These are phyloP conservation scores for Chymomyza costata DNA, from an alignment of 1,140 invertebrate genomes.

Conservation along the genomic window DNA sequence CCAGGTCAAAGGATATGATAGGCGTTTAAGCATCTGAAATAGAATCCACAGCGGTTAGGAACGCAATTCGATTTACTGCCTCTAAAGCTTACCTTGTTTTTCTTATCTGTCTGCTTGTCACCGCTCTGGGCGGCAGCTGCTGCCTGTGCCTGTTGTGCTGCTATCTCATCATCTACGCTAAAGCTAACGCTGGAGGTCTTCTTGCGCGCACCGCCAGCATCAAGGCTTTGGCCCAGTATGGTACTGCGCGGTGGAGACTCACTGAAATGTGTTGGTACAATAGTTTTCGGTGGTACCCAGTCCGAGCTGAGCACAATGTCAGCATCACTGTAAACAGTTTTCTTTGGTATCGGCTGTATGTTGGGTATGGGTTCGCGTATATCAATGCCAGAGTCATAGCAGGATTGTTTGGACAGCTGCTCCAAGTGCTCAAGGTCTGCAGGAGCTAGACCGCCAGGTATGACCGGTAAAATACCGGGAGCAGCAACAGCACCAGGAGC, in stretches of 20 bases:
- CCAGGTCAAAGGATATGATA: conserved; percentile 94
- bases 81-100: conserved; percentile 79
- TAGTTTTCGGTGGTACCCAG: conserved; percentile 88
- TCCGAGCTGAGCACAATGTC: conserved; percentile 89
- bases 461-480: conserved; percentile 23
- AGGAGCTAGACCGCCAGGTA: conserved; percentile 14
- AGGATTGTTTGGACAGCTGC: conserved; percentile 81
- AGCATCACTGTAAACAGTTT: conserved; percentile 85
- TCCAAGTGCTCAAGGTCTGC: conserved; percentile 68
- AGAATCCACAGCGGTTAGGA: neutral
- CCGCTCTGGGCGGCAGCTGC: conserved; percentile 77
- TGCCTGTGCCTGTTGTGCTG: conserved; percentile 64
- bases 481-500: neutral
- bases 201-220: conserved; percentile 77
- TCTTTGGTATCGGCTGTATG: conserved; percentile 76
- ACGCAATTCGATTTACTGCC: neutral
- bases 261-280: conserved; percentile 80
- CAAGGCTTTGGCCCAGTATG: conserved; percentile 55
- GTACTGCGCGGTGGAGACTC: conserved; percentile 75
- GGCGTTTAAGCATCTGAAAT: conserved; percentile 88
- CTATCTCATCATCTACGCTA: conserved; percentile 79
- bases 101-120: conserved; percentile 76
- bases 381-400: conserved; percentile 92
- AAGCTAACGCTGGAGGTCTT: conserved; percentile 86
- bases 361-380: conserved; percentile 83